Conservation (phyloP, 2,888 invertebrate genomes). For the Drosophila gaucha region DNA sequence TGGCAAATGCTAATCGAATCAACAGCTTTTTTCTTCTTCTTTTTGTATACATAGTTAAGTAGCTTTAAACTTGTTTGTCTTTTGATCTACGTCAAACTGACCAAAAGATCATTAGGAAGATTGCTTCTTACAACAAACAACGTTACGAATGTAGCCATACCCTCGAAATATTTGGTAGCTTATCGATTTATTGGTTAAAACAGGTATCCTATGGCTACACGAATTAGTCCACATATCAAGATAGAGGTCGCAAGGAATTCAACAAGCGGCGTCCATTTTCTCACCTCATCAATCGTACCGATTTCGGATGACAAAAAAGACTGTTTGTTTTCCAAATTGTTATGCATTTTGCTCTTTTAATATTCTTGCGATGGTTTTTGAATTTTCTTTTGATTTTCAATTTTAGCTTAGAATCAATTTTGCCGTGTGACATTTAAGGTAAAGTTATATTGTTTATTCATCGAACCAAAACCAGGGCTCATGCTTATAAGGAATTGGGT, state of each 20-base stretch:
- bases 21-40: not conserved
- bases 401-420: not conserved
- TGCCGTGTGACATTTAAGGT: slow-evolving; percentile 18
- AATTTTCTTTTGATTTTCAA: not conserved
- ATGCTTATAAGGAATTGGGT: not conserved
- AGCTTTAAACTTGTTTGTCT: slow-evolving; percentile 20
- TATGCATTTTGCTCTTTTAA: not conserved
- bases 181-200: not conserved
- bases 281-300: slow-evolving; percentile 14
- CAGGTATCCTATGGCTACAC: not conserved
- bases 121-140: slow-evolving; percentile 8
- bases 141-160: too few relatives aligned
- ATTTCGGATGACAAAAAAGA: not conserved
- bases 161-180: not conserved
- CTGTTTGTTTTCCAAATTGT: rapidly evolving
- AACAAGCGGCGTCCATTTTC: slow-evolving; percentile 37
- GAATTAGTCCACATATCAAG: slow-evolving; percentile 21
- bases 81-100: not conserved
- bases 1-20: slow-evolving; percentile 44
- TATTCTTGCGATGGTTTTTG: not conserved
- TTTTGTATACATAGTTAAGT: not conserved
- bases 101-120: slow-evolving; percentile 6
- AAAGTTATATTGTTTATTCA: not conserved
- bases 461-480: not conserved
- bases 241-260: slow-evolving; percentile 24